These are phyloP conservation scores for Mesoclemmys tuberculata DNA, from an alignment of 2,113 vertebrate species.

Conservation along the genomic window DNA sequence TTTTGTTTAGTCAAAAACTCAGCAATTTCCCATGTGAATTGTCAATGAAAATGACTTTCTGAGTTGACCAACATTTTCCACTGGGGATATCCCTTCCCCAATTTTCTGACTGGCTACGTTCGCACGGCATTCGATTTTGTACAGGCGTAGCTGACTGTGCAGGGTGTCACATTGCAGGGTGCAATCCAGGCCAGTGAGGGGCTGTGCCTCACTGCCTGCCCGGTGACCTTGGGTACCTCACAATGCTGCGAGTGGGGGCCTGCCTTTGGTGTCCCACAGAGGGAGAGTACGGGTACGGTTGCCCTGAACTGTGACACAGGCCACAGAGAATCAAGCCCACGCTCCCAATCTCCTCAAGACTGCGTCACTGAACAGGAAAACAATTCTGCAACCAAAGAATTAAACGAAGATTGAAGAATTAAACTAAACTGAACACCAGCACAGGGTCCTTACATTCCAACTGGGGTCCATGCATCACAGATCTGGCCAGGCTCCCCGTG, in stretches of 20 bases:
- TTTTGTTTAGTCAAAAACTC: not conserved
- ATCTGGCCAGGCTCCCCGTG: no score
- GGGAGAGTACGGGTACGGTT: no score
- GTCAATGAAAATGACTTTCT: no score
- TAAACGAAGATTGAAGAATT: not conserved
- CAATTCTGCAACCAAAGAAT: not conserved
- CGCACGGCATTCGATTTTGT: no score
- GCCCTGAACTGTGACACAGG: not conserved
- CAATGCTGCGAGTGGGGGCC: not conserved
- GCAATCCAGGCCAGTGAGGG: no score
- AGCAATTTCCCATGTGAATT: not conserved
- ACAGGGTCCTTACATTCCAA: not conserved
- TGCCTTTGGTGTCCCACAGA: not conserved
- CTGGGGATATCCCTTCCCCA: not conserved
- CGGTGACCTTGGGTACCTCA: no score
- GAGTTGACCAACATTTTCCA: not conserved
- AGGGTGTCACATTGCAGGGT: no score
- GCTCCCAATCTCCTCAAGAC: not conserved
- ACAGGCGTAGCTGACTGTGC: no score
- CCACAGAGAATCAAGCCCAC: not conserved
- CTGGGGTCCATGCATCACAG: no score
- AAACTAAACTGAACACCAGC: not conserved
- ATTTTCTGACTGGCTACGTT: no score
- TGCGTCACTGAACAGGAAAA: not conserved
- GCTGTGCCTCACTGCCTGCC: no score